Evolutionary conservation across 2,113 vertebrate genomes (phyloP), one percentile per base, ranked within the genome.

Genomic region (Zosterops hypoxanthus): DNA sequence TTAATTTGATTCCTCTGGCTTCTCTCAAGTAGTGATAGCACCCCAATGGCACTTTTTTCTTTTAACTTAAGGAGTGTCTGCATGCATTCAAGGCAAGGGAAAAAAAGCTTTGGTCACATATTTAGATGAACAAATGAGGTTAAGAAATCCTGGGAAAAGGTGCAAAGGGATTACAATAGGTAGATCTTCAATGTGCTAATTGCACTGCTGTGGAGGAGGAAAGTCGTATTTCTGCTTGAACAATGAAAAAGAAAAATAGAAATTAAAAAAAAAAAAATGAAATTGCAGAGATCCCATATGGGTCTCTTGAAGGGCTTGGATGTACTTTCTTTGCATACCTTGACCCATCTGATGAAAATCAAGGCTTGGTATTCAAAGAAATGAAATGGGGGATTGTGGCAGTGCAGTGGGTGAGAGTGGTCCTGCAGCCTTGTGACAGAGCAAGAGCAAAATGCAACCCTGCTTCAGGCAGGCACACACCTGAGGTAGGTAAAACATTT

Each of bases 21-120:
- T 95, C 81, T 94, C 93, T 97, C 93, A 97, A 95, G 89, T 72
- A 91, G 56, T 76, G 68, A 94, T 88, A 97, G 66, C 36, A 95
- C 28, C 52, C 70, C 88, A 90, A 72, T 88, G 73, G 63, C 12
- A 91, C 94, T 88, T 97, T 90, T 93, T 88, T 69, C 77, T 93
- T 88, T 75, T 49, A 85, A 92, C 68, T 60, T 91, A 94, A 95
- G 93, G 84, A 59, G 47, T n/a, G 36, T 50, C 69, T 77, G 65
- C 20, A 77, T 55, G 34, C 50, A 68, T 69, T 73, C 39, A 75
- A 77, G 24, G 79, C 29, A 90, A 77, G 16, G 24, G 20, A 82
- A 47, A 9, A 52, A 88, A 86, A 71, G 31, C 28, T 94, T 63
- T 94, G 80, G 73, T 86, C 82, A 93, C 65, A 46, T 82, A 88